A percentile compares a stretch with the other conserved stretches of the same genome.
Evolutionary conservation across 2,113 vertebrate genomes (phyloP).

Genomic region (Vulpes ferrilata): DNA sequence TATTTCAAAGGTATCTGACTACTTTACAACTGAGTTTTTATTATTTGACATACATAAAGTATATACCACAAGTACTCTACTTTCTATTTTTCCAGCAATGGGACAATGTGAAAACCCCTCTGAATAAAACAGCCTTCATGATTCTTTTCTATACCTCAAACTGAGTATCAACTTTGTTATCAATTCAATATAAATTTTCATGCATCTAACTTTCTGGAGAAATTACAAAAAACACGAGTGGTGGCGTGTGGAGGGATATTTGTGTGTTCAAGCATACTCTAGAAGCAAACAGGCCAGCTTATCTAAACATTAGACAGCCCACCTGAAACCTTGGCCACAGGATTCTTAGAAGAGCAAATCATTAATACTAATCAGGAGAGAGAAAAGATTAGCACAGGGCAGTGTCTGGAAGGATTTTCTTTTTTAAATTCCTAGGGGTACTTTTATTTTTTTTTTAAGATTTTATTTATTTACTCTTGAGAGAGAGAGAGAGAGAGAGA

Average conservation of each 20-base stretch:
- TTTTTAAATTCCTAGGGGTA: neutral
- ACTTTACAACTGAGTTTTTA: conserved; percentile 15
- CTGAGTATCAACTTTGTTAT: neutral
- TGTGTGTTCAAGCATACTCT: neutral
- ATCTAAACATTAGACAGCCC: no score
- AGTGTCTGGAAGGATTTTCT: neutral
- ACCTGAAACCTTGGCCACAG: no score
- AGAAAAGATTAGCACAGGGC: neutral
- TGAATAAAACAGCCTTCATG: neutral
- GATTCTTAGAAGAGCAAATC: neutral
- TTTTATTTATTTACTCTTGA: no score
- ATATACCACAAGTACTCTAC: neutral
- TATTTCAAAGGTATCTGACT: neutral
- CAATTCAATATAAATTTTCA: neutral
- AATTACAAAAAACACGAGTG: neutral
- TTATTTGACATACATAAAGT: neutral
- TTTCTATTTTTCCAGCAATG: conserved; percentile 10
- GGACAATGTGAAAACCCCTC: neutral
- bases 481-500: no score
- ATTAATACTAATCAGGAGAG: neutral
- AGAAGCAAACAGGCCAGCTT: accelerated
- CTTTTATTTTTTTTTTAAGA: neutral
- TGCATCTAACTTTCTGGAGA: neutral
- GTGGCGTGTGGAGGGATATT: neutral
- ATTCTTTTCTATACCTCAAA: neutral